Percentiles rank a stretch among this genome's conserved stretches.
phyloP scores from a whole-genome alignment of 2,888 invertebrate species.

The Ophonus ardosiacus region DNA sequence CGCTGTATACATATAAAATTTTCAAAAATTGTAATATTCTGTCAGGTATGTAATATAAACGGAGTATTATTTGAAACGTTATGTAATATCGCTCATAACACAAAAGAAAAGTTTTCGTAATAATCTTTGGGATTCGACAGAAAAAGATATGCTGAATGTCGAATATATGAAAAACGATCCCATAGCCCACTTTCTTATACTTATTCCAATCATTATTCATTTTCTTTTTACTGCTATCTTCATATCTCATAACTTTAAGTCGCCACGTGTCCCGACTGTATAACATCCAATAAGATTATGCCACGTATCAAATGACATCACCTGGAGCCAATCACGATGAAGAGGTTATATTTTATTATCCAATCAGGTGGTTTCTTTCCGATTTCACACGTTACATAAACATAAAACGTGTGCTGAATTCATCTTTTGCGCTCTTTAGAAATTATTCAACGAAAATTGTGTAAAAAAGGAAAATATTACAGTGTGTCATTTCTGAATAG shows the following conservation, averaged over 20 bases:
- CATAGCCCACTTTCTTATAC: too few species aligned
- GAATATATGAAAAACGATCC: too few species aligned
- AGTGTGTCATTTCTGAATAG: neutral
- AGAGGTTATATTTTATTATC: slow-evolving; percentile 57
- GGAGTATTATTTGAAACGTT: too few species aligned
- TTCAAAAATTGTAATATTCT: too few species aligned
- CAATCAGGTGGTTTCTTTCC: slow-evolving; percentile 47
- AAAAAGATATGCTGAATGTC: too few species aligned
- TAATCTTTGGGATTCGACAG: too few species aligned
- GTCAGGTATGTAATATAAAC: too few species aligned
- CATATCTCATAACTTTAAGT: too few species aligned
- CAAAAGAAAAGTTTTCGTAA: too few species aligned
- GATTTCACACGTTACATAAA: slow-evolving; percentile 49
- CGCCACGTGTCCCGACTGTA: neutral
- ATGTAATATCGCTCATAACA: too few species aligned
- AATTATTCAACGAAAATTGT: slow-evolving; percentile 40
- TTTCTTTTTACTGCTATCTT: neutral
- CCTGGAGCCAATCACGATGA: slow-evolving; percentile 45
- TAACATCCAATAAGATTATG: neutral
- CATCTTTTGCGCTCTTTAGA: neutral
- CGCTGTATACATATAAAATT: too few species aligned
- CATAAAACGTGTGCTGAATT: slow-evolving; percentile 46
- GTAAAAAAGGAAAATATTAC: slow-evolving; percentile 13
- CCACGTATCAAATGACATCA: neutral
- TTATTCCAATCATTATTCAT: neutral